These are phyloP conservation scores for Fregata magnificens DNA, from an alignment of 2,113 vertebrate genomes.

Conservation along the genomic window DNA sequence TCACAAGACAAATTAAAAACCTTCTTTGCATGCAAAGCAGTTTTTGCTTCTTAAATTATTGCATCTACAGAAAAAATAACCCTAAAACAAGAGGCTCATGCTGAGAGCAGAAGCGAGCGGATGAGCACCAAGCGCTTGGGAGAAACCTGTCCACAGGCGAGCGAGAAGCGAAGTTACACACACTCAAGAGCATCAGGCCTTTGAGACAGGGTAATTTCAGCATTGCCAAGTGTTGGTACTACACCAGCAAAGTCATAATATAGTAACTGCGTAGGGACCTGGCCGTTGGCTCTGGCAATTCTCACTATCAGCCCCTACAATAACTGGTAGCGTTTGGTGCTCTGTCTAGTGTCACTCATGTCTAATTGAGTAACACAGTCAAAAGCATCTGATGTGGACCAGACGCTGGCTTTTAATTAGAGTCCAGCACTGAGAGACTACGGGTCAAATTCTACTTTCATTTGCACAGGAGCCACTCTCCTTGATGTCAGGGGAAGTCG, in stretches of 20 bases:
- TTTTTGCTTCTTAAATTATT: neutral
- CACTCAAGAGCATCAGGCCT: neutral
- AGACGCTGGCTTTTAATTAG: constrained; percentile 76
- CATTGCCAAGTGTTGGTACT: constrained; percentile 55
- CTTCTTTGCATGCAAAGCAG: neutral
- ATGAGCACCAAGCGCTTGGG: neutral
- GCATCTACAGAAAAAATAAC: neutral
- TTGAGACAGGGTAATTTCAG: constrained; percentile 35
- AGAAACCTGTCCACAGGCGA: neutral
- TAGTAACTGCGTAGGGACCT: constrained; percentile 58
- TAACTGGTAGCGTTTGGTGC: constrained; percentile 77
- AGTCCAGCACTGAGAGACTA: constrained; percentile 76
- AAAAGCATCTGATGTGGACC: constrained; percentile 85
- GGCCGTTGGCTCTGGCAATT: constrained; percentile 71
- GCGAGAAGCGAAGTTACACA: neutral
- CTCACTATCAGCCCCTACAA: constrained; percentile 81
- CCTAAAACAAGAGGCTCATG: neutral
- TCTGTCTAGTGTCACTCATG: constrained; percentile 78
- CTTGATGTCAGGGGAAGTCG: constrained; percentile 9
- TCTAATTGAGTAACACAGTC: constrained; percentile 80
- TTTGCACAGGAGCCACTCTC: constrained; percentile 32
- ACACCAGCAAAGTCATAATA: constrained; percentile 57
- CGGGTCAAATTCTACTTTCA: constrained; percentile 55
- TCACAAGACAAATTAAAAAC: neutral
- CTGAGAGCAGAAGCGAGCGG: neutral